phyloP scores from a whole-genome alignment of 1,140 invertebrate genomes.

The Holotrichia oblita region DNA sequence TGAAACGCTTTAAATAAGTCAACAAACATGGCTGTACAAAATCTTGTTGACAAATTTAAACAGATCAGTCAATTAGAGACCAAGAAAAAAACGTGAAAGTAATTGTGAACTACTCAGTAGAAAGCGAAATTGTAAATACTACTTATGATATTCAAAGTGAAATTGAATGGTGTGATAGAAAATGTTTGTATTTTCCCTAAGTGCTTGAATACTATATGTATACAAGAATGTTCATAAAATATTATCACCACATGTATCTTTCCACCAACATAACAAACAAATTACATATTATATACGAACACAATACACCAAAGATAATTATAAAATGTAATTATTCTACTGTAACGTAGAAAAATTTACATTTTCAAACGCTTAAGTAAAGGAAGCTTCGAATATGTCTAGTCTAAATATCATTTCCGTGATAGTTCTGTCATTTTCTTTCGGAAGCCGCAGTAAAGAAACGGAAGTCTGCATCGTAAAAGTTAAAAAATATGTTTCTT shows the following conservation, averaged over 20 bases:
- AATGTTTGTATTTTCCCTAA: too few relatives aligned
- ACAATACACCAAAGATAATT: not conserved
- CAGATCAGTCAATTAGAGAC: too few relatives aligned
- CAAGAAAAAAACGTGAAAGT: too few relatives aligned
- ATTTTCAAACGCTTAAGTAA: not conserved
- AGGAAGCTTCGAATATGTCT: slow-evolving; percentile 3
- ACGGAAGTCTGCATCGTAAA: slow-evolving; percentile 11
- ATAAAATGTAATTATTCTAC: not conserved
- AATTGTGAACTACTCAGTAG: too few relatives aligned
- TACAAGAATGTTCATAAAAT: not conserved
- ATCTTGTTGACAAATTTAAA: too few relatives aligned
- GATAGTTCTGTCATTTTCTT: not conserved
- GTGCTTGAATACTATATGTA: too few relatives aligned
- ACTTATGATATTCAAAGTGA: too few relatives aligned
- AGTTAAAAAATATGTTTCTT: slow-evolving; percentile 1
- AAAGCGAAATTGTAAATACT: too few relatives aligned
- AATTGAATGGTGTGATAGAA: too few relatives aligned
- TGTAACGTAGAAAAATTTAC: not conserved
- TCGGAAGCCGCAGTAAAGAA: not conserved
- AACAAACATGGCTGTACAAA: too few relatives aligned
- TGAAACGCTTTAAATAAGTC: too few relatives aligned
- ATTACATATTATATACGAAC: not conserved
- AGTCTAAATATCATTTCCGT: not conserved
- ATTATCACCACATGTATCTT: not conserved
- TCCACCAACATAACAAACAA: not conserved